These are phyloP conservation scores for Botia kubotai DNA, from an alignment of 2,797 vertebrate genomes.

Conservation along the genomic window DNA sequence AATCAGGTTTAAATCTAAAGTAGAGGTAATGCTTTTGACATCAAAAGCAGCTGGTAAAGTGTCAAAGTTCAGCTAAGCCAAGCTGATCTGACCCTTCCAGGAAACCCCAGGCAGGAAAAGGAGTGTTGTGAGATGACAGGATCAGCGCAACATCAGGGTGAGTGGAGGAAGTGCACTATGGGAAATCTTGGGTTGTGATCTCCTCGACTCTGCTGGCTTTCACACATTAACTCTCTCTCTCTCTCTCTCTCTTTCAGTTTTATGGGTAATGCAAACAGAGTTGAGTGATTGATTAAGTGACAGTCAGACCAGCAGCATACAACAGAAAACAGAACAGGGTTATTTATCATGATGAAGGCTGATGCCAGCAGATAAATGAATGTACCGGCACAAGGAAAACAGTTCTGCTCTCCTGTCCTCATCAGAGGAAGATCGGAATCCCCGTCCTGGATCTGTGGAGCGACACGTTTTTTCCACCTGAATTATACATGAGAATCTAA, in stretches of 20 bases:
- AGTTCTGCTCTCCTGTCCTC: slow-evolving; percentile 4
- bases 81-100: not conserved
- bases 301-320: slow-evolving; percentile 66
- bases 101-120: not conserved
- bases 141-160: not conserved
- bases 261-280: slow-evolving; percentile 23
- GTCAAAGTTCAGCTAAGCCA: not conserved
- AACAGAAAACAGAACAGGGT: slow-evolving; percentile 68
- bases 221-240: not conserved
- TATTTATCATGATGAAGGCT: slow-evolving; percentile 77
- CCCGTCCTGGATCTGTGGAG: slow-evolving; percentile 33
- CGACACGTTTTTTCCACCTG: slow-evolving; percentile 67
- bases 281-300: slow-evolving; percentile 71
- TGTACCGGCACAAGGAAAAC: not conserved
- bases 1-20: not conserved
- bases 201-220: not conserved
- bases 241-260: slow-evolving; percentile 9
- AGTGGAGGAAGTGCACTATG: not conserved
- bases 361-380: slow-evolving; percentile 73
- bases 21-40: not conserved
- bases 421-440: slow-evolving; percentile 1
- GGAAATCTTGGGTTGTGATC: not conserved
- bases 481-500: slow-evolving; percentile 70
- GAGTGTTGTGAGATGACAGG: not conserved
- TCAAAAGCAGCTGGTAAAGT: not conserved